phyloP scores from a whole-genome alignment of 2,888 invertebrate genomes.

The Fragum whitleyi region DNA sequence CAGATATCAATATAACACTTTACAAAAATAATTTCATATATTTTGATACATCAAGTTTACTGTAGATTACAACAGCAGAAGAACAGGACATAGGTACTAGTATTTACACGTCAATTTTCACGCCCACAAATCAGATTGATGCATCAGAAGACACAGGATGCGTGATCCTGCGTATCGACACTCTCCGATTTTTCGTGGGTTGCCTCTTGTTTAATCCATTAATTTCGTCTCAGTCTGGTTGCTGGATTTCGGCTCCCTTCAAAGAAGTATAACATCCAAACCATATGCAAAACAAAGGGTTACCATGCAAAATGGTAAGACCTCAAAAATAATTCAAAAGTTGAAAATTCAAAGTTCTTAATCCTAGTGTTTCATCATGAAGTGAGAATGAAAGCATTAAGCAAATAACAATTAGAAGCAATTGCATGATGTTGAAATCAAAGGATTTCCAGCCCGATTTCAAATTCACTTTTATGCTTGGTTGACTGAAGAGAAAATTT shows the following conservation, averaged over 20 bases:
- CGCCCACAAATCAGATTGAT: slow-evolving; percentile 60
- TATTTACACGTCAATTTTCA: slow-evolving; percentile 52
- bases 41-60: not conserved
- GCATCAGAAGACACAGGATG: slow-evolving; percentile 53
- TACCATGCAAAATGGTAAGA: slow-evolving; percentile 20
- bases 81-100: slow-evolving; percentile 17
- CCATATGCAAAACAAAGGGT: slow-evolving; percentile 37
- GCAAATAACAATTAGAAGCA: not conserved
- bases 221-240: slow-evolving; percentile 5
- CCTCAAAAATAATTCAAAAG: not conserved
- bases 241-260: slow-evolving; percentile 32
- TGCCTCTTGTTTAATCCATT: slow-evolving; percentile 17
- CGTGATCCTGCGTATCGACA: slow-evolving; percentile 41
- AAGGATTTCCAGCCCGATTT: not conserved
- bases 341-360: not conserved
- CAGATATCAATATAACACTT: not conserved
- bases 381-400: not conserved
- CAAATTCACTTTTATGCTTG: too few species aligned
- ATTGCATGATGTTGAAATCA: not conserved
- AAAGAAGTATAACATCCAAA: slow-evolving; percentile 61
- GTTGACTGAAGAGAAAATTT: too few species aligned
- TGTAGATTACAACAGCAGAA: slow-evolving; percentile 14
- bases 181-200: slow-evolving; percentile 43
- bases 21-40: too few species aligned
- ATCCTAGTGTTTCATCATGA: not conserved